Percentiles rank a stretch among this genome's conserved stretches.
These are phyloP conservation scores for Mungos mungo DNA, from an alignment of 2,113 vertebrate species.

Conservation along the genomic window DNA sequence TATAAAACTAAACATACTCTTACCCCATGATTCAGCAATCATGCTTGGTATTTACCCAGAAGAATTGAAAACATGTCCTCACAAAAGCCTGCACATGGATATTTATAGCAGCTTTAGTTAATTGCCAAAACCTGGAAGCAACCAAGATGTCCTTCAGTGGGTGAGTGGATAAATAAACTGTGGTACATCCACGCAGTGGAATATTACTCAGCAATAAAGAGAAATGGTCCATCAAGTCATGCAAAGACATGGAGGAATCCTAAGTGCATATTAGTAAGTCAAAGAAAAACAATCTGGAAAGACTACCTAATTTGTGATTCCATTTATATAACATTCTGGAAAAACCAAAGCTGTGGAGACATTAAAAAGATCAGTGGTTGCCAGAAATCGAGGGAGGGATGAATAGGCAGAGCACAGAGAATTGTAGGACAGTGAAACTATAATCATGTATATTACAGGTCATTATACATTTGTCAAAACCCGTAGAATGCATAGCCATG, in stretches of 20 bases:
- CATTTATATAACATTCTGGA: background rate
- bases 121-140: background rate
- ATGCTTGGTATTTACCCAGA: background rate
- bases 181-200: background rate
- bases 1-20: background rate
- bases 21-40: background rate
- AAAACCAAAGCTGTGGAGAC: background rate
- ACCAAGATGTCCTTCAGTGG: background rate
- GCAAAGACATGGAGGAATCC: background rate
- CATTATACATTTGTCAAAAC: background rate
- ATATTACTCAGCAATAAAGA: background rate
- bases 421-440: background rate
- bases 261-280: background rate
- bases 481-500: background rate
- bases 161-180: background rate
- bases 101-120: background rate
- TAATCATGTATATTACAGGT: background rate
- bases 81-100: background rate
- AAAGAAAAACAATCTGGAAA: background rate
- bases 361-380: background rate
- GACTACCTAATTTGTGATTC: background rate
- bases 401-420: background rate
- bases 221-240: background rate
- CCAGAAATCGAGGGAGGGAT: background rate
- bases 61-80: background rate